Conservation (phyloP, 2,888 invertebrate species). For the Andrena minutula region DNA sequence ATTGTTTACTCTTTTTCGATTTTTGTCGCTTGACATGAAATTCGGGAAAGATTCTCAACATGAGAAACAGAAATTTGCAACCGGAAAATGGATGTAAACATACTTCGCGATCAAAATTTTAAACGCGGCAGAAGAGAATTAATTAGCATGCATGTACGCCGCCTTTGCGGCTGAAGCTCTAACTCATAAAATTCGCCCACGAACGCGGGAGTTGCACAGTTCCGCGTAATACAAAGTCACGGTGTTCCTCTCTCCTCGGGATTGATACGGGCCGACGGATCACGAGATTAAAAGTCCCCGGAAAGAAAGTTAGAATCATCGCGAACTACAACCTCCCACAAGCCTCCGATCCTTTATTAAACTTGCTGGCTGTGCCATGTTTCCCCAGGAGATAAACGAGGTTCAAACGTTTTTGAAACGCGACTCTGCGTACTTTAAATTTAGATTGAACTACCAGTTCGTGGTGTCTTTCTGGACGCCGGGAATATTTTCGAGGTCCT, state of each 20-base stretch:
- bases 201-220: slow-evolving; percentile 30
- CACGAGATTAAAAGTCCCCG: slow-evolving; percentile 52
- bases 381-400: slow-evolving; percentile 41
- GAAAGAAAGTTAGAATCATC: slow-evolving; percentile 41
- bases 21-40: too few species aligned
- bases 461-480: neutral
- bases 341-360: slow-evolving; percentile 41
- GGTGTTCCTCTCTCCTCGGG: slow-evolving; percentile 12
- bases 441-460: slow-evolving; percentile 42
- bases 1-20: too few species aligned
- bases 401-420: slow-evolving; percentile 56
- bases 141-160: slow-evolving; percentile 25
- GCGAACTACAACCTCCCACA: slow-evolving; percentile 9
- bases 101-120: neutral
- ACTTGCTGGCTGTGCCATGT: slow-evolving; percentile 30
- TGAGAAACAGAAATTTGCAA: too few species aligned
- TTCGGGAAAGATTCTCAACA: too few species aligned
- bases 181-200: slow-evolving; percentile 16
- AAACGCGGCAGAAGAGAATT: slow-evolving; percentile 3
- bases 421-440: slow-evolving; percentile 43
- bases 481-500: slow-evolving; percentile 27
- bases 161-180: slow-evolving; percentile 11
- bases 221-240: slow-evolving; percentile 24
- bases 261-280: slow-evolving; percentile 54
- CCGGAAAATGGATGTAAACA: too few species aligned